phyloP scores from a whole-genome alignment of 2,888 invertebrate species.

The Eupelmus urozonus region DNA sequence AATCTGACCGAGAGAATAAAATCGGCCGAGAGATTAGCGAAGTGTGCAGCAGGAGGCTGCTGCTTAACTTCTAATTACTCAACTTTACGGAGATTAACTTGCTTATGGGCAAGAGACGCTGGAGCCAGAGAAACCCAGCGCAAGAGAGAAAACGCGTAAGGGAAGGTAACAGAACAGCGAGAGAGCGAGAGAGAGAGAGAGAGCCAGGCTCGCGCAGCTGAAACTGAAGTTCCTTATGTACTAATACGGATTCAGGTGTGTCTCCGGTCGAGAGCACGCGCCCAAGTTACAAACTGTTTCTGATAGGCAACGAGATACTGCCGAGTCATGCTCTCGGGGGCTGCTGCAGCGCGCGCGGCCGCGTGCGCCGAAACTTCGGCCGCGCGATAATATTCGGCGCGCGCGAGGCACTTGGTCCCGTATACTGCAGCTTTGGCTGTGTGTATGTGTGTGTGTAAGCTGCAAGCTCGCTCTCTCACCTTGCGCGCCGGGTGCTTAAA shows the following conservation, averaged over 20 bases:
- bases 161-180: conserved; percentile 25
- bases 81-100: conserved; percentile 68
- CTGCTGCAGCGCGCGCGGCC: background rate
- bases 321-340: conserved; percentile 48
- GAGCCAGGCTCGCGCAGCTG: conserved; percentile 55
- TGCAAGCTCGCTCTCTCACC: background rate
- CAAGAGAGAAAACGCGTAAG: too few species aligned
- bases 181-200: conserved; percentile 4
- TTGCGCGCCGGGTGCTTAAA: background rate
- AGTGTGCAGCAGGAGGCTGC: conserved; percentile 58
- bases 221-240: conserved; percentile 66
- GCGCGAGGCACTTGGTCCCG: background rate
- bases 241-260: conserved; percentile 66
- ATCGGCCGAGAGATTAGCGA: conserved; percentile 29
- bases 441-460: too few species aligned
- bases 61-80: conserved; percentile 70
- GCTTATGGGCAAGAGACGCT: conserved; percentile 60
- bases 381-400: conserved; percentile 42
- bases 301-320: conserved; percentile 65
- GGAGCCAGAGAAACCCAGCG: conserved; percentile 41
- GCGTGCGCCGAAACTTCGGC: background rate
- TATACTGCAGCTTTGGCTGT: too few species aligned
- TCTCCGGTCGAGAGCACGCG: conserved; percentile 61
- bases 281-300: conserved; percentile 66
- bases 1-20: background rate